These are phyloP conservation scores for Pimephales promelas DNA, from an alignment of 2,113 vertebrate genomes.

Conservation along the genomic window DNA sequence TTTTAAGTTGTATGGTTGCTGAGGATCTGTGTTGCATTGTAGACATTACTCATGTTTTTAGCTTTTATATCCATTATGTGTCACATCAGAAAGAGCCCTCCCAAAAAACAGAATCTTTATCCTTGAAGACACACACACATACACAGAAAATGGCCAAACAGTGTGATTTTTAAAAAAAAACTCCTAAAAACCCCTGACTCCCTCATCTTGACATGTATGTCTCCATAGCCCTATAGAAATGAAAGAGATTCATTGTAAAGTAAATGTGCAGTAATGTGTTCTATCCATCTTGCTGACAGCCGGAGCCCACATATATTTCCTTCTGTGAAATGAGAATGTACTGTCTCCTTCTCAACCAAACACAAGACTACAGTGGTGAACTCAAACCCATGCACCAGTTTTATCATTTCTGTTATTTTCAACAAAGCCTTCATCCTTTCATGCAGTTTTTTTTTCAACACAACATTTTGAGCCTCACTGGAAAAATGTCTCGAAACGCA, in stretches of 20 bases:
- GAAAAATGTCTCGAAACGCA: too few relatives aligned
- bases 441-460: background rate
- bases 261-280: conserved; percentile 49
- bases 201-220: conserved; percentile 41
- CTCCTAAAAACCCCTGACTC: background rate
- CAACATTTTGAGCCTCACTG: background rate
- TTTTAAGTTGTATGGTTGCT: background rate
- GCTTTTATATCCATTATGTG: background rate
- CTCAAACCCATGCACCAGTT: background rate
- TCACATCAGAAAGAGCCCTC: background rate
- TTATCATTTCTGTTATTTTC: too few relatives aligned
- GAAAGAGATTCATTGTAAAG: conserved; percentile 34
- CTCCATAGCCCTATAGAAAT: conserved; percentile 45
- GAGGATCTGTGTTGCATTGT: background rate
- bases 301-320: conserved; percentile 27
- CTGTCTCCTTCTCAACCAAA: background rate
- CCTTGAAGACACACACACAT: background rate
- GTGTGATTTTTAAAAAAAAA: conserved; percentile 16
- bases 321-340: conserved; percentile 18
- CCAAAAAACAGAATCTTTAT: background rate
- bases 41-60: background rate
- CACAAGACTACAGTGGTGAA: background rate
- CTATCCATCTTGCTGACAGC: conserved; percentile 56
- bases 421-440: background rate
- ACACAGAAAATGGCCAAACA: background rate